Base-by-base conservation (phyloP, 2,113 vertebrate species). In the Strix uralensis region DNA sequence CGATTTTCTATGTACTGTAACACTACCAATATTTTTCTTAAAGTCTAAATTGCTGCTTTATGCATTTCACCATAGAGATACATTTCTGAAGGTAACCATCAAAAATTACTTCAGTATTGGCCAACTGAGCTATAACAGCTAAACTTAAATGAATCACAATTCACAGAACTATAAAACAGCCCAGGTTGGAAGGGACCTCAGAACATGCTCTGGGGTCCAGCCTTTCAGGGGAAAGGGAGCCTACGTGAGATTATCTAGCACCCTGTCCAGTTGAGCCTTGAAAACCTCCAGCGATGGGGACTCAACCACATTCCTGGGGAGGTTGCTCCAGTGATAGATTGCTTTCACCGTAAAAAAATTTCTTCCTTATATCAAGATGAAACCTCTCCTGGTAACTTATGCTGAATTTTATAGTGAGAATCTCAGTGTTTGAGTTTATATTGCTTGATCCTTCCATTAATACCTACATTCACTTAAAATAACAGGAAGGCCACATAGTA, bases 401-500 rank as follows among this genome's bases (percentile, higher is more conserved):
- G 26, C 17, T 54, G 63, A 86, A 70, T 75, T 89, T 57, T 70
- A 17, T 27, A 77, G 22, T 13, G 59, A 81, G 36, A 92, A 86
- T 34, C 34, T 47, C 11, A 46, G 47, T 1, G 3, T 58, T 16
- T 75, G 18, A 49, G 8, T 70, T 77, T 49, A 75, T 38, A 62
- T 19, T 14, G 13, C 61, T 51, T 81, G n/a, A 62, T 29, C 47
- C 66, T 78, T 49, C 51, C 54, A 81, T 16, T 15, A 42, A 38
- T 67, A 55, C 13, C 18, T 27, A n/a, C 13, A 4, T 44, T 72
- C 19, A 74, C 32, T 70, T 66, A 87, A 70, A 91, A 25, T 51
- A 91, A 85, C 26, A 81, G 36, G 34, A 91, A 73, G 19, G 65
- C 34, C 73, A 93, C n/a, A 58, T 7, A 94, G 65, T 13, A 91